Percentiles rank a stretch among this genome's conserved stretches.
phyloP scores from a whole-genome alignment of 2,888 invertebrate species.

The Euproctis similis region DNA sequence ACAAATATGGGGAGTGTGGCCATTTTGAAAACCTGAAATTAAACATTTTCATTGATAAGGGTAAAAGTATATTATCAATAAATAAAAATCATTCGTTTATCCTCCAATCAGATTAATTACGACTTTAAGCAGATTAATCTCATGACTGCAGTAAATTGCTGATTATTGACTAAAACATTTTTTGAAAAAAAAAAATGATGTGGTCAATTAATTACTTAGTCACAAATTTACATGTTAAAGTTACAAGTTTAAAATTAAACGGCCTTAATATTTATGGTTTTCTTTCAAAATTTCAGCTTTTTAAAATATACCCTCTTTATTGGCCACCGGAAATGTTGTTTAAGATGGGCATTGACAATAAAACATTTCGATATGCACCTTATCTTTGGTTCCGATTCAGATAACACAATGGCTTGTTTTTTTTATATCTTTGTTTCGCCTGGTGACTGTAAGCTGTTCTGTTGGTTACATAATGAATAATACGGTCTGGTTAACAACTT shows the following conservation, averaged over 20 bases:
- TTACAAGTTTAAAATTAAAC: no score
- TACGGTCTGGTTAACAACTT: neutral
- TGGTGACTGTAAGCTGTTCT: conserved; percentile 5
- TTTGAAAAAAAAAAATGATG: neutral
- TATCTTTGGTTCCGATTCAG: conserved; percentile 49
- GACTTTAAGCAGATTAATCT: no score
- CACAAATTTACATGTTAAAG: no score
- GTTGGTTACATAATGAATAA: conserved; percentile 1
- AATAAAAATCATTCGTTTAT: no score
- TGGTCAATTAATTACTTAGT: no score
- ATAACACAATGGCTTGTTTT: conserved; percentile 44
- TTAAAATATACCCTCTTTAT: conserved; percentile 20
- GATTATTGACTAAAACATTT: no score
- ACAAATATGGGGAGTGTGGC: conserved; percentile 63
- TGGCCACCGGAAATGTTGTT: conserved; percentile 40
- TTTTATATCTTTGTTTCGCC: conserved; percentile 24
- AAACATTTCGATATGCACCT: conserved; percentile 47
- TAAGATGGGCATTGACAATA: conserved; percentile 45
- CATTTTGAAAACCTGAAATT: conserved; percentile 38
- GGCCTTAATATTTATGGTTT: no score
- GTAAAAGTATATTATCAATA: no score
- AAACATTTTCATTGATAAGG: no score
- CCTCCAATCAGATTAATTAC: no score
- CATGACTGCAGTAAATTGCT: no score
- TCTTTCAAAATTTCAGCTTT: no score